Percentiles rank a stretch among this genome's conserved stretches.
Evolutionary conservation across 2,888 invertebrate species (phyloP).

Genomic region (Sisyra terminalis): DNA sequence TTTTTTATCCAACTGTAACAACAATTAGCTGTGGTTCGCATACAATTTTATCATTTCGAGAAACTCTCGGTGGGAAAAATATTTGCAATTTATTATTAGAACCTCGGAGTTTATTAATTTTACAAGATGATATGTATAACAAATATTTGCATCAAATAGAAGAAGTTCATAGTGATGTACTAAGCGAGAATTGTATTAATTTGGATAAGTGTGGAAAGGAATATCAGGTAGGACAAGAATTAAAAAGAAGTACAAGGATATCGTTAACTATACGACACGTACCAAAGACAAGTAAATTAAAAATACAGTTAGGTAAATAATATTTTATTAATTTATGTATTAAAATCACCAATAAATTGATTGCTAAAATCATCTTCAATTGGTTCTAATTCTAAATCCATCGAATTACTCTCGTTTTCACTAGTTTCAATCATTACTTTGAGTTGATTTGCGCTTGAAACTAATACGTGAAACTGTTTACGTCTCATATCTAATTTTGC

Average conservation of each 20-base stretch:
- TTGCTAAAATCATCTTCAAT: constrained; percentile 21
- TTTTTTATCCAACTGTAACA: constrained; percentile 83
- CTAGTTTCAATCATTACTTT: constrained; percentile 63
- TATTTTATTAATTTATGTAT: constrained; percentile 9
- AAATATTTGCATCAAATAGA: constrained; percentile 76
- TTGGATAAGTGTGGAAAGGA: constrained; percentile 40
- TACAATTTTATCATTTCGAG: constrained; percentile 72
- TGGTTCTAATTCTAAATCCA: constrained; percentile 31
- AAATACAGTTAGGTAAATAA: constrained; percentile 40
- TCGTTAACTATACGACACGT: constrained; percentile 90
- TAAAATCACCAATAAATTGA: background rate
- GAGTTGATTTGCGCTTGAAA: constrained; percentile 73
- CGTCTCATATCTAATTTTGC: constrained; percentile 64
- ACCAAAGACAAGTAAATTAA: constrained; percentile 68
- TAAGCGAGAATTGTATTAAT: constrained; percentile 45
- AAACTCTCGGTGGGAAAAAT: constrained; percentile 26
- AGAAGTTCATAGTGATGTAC: constrained; percentile 46
- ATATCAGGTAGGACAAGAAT: constrained; percentile 34
- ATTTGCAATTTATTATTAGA: constrained; percentile 69
- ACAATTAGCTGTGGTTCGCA: constrained; percentile 88
- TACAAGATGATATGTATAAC: constrained; percentile 68
- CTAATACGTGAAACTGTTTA: constrained; percentile 80
- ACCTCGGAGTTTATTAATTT: constrained; percentile 71
- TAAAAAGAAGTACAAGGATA: constrained; percentile 53
- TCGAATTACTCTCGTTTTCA: constrained; percentile 33